Conservation (phyloP, 2,797 vertebrate genomes). For the Characodon lateralis region DNA sequence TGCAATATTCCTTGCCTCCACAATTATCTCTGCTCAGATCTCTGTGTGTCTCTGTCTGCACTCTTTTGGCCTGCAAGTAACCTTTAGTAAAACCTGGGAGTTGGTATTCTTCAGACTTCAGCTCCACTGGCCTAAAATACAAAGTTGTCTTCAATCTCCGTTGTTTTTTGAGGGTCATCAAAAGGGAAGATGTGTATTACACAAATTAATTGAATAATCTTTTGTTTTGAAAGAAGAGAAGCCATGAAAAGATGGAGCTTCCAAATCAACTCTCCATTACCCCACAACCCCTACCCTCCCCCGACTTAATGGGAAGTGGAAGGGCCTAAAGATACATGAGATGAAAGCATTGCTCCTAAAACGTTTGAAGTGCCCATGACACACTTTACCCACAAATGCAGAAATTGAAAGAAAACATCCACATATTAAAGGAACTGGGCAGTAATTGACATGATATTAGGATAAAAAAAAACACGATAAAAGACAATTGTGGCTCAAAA, state of each 20-base stretch:
- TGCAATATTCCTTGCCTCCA: not conserved
- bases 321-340: slow-evolving; percentile 75
- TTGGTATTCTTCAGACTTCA: slow-evolving; percentile 54
- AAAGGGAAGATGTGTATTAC: slow-evolving; percentile 69
- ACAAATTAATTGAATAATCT: slow-evolving; percentile 82
- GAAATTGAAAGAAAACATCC: too few species aligned
- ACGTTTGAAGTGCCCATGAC: slow-evolving; percentile 25
- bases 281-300: slow-evolving; percentile 6
- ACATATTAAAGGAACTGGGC: too few species aligned
- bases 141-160: slow-evolving; percentile 66
- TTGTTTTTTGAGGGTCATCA: slow-evolving; percentile 65
- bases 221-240: slow-evolving; percentile 81
- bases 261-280: slow-evolving; percentile 41
- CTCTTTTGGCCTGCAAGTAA: slow-evolving; percentile 59
- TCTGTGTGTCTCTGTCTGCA: slow-evolving; percentile 27
- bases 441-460: too few species aligned
- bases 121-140: slow-evolving; percentile 53
- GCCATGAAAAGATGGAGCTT: slow-evolving; percentile 67
- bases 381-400: too few species aligned
- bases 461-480: too few species aligned
- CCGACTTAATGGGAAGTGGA: slow-evolving; percentile 69
- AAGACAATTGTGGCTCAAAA: too few species aligned
- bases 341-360: slow-evolving; percentile 67
- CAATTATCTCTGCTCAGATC: slow-evolving; percentile 52
- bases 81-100: slow-evolving; percentile 49